Evolutionary conservation across 2,888 invertebrate species (phyloP).

Genomic region (Sarcophaga subvicina): DNA sequence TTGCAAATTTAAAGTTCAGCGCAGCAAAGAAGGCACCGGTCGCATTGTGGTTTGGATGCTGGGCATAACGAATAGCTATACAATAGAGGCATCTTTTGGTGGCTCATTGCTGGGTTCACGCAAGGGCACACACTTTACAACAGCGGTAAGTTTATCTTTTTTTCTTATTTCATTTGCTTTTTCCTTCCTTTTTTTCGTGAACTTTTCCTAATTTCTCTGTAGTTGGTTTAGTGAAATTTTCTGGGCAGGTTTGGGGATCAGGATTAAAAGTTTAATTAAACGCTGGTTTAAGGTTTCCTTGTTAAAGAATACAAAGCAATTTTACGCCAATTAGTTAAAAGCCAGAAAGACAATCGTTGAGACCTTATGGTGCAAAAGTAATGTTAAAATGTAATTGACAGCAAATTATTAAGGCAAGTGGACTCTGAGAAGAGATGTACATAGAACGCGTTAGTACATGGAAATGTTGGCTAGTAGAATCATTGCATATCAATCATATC

Average conservation of each 20-base stretch:
- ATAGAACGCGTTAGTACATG: too few relatives aligned
- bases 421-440: too few relatives aligned
- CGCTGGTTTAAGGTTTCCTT: too few relatives aligned
- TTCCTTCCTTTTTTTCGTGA: not conserved
- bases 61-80: slow-evolving; percentile 96
- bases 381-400: too few relatives aligned
- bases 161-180: not conserved
- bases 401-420: too few relatives aligned
- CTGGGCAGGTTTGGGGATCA: not conserved
- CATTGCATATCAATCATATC: too few relatives aligned
- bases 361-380: too few relatives aligned
- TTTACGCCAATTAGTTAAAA: too few relatives aligned
- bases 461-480: too few relatives aligned
- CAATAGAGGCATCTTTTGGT: slow-evolving; percentile 97
- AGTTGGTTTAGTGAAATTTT: too few relatives aligned
- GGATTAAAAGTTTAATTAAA: not conserved
- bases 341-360: too few relatives aligned
- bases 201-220: not conserved
- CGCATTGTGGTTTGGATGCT: slow-evolving; percentile 97
- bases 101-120: slow-evolving; percentile 93
- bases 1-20: slow-evolving; percentile 96
- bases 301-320: too few relatives aligned
- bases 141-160: slow-evolving; percentile 79
- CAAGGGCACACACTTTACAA: slow-evolving; percentile 92
- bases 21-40: slow-evolving; percentile 97